These are phyloP conservation scores for Drosophila yooni DNA, from an alignment of 2,888 invertebrate genomes.

Conservation along the genomic window DNA sequence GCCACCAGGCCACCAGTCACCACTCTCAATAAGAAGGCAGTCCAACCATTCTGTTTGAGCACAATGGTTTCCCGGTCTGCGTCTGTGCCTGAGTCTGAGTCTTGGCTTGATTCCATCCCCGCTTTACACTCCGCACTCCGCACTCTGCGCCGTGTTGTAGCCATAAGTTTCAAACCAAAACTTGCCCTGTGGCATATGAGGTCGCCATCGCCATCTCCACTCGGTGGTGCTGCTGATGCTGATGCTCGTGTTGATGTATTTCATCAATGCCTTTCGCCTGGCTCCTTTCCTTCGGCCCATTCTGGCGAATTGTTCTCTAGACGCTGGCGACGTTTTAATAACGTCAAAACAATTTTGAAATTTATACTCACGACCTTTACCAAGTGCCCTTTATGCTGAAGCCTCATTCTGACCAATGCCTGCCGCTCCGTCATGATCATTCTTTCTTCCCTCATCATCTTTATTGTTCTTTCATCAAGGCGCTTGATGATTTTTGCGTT, in stretches of 20 bases:
- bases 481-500: slow-evolving; percentile 26
- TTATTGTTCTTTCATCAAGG: slow-evolving; percentile 1
- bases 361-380: slow-evolving; percentile 79
- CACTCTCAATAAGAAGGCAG: slow-evolving; percentile 31
- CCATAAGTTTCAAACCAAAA: slow-evolving; percentile 61
- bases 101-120: neutral
- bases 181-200: slow-evolving; percentile 79
- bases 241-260: slow-evolving; percentile 59
- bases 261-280: slow-evolving; percentile 65
- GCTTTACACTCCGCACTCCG: neutral
- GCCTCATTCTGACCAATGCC: slow-evolving; percentile 17
- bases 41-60: slow-evolving; percentile 16
- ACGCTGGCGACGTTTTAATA: slow-evolving; percentile 56
- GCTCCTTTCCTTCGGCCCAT: slow-evolving; percentile 30
- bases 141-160: neutral
- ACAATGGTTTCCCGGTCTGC: slow-evolving; percentile 39
- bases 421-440: slow-evolving; percentile 13
- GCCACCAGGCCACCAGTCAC: slow-evolving; percentile 10
- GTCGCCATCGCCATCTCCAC: slow-evolving; percentile 40
- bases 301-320: slow-evolving; percentile 50
- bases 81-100: neutral
- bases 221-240: slow-evolving; percentile 10
- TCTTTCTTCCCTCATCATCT: neutral
- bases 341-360: slow-evolving; percentile 73
- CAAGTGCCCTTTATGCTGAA: slow-evolving; percentile 48